Evolutionary conservation across 2,888 invertebrate species (phyloP).

Genomic region (Sphinx pinastri): DNA sequence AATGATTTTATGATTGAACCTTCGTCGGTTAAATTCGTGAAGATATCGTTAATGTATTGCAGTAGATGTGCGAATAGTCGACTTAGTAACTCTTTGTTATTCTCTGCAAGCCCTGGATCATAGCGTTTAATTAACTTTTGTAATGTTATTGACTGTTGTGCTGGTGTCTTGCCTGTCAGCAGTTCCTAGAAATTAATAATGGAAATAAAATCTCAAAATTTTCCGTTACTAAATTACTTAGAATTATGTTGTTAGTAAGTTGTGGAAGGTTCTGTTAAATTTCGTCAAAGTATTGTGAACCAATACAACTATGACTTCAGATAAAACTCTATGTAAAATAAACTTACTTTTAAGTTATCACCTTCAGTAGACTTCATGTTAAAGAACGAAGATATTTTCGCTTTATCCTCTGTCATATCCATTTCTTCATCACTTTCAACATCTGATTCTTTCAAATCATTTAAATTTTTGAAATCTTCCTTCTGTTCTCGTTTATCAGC

Average conservation of each 20-base stretch:
- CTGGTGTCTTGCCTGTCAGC: slow-evolving; percentile 84
- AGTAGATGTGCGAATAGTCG: slow-evolving; percentile 90
- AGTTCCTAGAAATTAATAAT: slow-evolving; percentile 72
- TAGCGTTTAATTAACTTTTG: slow-evolving; percentile 94
- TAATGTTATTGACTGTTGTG: slow-evolving; percentile 88
- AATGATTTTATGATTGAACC: slow-evolving; percentile 81
- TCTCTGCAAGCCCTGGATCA: slow-evolving; percentile 90
- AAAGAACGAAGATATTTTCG: slow-evolving; percentile 63
- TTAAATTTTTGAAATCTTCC: slow-evolving; percentile 57
- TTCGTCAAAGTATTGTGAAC: too few species aligned
- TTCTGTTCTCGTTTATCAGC: slow-evolving; percentile 38
- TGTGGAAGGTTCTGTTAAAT: too few species aligned
- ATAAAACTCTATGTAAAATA: too few species aligned
- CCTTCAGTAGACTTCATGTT: slow-evolving; percentile 62
- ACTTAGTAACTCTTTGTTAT: slow-evolving; percentile 90
- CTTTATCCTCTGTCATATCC: slow-evolving; percentile 44
- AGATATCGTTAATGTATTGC: slow-evolving; percentile 89
- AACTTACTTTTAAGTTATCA: slow-evolving; percentile 67
- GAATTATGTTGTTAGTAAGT: too few species aligned
- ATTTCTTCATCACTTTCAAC: slow-evolving; percentile 63
- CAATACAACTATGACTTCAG: too few species aligned
- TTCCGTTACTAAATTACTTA: neutral
- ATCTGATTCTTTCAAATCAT: slow-evolving; percentile 80
- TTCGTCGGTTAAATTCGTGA: slow-evolving; percentile 65
- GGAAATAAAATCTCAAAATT: neutral